These are phyloP conservation scores for Callithrix jacchus DNA, from an alignment of 2,113 vertebrate genomes.

Conservation along the genomic window DNA sequence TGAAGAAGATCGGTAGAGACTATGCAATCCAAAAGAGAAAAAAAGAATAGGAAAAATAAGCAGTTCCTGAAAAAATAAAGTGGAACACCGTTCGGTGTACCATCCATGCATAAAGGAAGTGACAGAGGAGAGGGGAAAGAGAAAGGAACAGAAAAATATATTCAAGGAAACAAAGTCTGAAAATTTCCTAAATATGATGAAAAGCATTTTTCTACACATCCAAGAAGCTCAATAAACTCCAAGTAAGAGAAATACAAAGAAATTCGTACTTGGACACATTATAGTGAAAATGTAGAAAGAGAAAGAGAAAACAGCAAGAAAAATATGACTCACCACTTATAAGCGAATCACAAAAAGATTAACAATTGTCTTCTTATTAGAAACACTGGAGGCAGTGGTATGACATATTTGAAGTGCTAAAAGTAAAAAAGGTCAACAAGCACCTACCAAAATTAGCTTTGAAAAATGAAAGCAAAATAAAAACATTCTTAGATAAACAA, in stretches of 20 bases:
- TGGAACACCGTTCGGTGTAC: background rate
- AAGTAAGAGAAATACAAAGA: background rate
- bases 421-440: background rate
- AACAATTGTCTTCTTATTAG: background rate
- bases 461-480: background rate
- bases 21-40: background rate
- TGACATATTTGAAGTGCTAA: background rate
- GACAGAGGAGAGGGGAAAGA: background rate
- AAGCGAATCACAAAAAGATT: background rate
- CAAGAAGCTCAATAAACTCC: background rate
- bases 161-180: background rate
- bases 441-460: background rate
- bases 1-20: background rate
- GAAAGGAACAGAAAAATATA: background rate
- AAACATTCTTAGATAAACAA: background rate
- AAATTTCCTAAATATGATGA: background rate
- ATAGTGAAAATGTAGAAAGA: background rate
- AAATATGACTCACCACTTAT: background rate
- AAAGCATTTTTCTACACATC: slow-evolving; percentile 8
- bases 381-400: background rate
- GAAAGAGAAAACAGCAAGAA: background rate
- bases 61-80: background rate
- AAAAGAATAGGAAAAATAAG: background rate
- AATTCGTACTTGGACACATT: background rate
- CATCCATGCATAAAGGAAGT: background rate